Evolutionary conservation across 92 coral and sea anemone species (phyloP), one percentile per base, ranked within the genome.

Genomic region (Muricea muricata): DNA sequence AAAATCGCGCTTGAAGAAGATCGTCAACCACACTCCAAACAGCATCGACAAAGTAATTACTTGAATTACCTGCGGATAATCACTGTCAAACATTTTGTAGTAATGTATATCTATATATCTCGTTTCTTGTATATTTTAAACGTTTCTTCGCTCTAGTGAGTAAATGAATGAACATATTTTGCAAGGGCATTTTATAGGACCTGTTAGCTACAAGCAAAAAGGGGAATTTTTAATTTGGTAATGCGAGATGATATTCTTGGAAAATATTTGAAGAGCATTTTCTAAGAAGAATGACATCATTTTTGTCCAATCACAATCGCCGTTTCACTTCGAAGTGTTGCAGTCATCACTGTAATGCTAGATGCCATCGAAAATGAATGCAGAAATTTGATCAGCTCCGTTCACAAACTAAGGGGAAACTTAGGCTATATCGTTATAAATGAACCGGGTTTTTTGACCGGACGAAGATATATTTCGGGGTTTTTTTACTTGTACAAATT

Each of bases 1-100:
- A 55, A 92, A 92, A 15, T 65, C 50, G 61, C 54, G 87, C 85
- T 86, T 92, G 83, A 82, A 92, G 54, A 89, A 92, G 71, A 89
- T 86, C 3, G 92, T 92, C 35, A 92, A 79, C 61, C 18, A 29
- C 30, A 77, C 42, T 68, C 87, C 84, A 35, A 0, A 31, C 10
- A 79, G 26, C 47, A 69, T 4, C 21, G 83, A 78, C 34, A 56
- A 37, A 24, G 1, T 31, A 4, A 6, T 30, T 14, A 1, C 40
- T n/a, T n/a, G n/a, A 58, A 10, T 25, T 35, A 29, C n/a, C n/a
- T 4, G n/a, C 25, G 0, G 65, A 18, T 17, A 12, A 6, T 34
- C 71, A 78, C 34, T 58, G 6, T n/a, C n/a, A n/a, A n/a, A n/a
- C n/a, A n/a, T n/a, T n/a, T n/a, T n/a, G n/a, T n/a, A n/a, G n/a